Percentiles rank a stretch among this genome's conserved stretches.
phyloP scores from a whole-genome alignment of 2,888 invertebrate species.

The Cantharis rustica region DNA sequence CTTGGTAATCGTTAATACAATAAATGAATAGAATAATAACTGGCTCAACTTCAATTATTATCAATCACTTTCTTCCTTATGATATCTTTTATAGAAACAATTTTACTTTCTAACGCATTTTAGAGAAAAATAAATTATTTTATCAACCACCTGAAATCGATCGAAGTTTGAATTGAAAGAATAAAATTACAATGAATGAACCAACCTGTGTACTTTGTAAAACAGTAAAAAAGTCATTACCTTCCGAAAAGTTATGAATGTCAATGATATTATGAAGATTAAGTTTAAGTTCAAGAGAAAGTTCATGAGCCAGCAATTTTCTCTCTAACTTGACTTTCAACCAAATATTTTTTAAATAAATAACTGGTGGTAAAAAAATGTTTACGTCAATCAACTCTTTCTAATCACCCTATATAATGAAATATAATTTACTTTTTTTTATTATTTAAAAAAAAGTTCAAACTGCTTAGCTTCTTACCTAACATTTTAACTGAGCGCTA shows the following conservation, averaged over 20 bases:
- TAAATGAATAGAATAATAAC: neutral
- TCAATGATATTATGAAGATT: neutral
- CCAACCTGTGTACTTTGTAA: neutral
- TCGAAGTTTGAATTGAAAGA: too few relatives aligned
- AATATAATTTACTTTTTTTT: neutral
- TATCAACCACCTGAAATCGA: neutral
- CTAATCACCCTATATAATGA: neutral
- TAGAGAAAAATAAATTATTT: neutral
- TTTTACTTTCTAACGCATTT: neutral
- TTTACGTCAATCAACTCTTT: neutral
- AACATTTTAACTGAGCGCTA: neutral
- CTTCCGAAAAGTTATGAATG: neutral
- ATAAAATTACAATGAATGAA: neutral
- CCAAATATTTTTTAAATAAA: neutral
- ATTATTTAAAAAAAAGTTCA: neutral
- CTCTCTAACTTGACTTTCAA: neutral
- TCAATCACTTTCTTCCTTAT: neutral
- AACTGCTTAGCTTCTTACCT: neutral
- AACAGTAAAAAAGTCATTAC: neutral
- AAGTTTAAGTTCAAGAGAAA: neutral
- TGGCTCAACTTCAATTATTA: neutral
- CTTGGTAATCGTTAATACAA: neutral
- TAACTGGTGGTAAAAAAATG: neutral
- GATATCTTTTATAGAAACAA: neutral
- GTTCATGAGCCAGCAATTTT: neutral